Evolutionary conservation across 1,140 invertebrate species (phyloP).

Genomic region (Nephila pilipes): DNA sequence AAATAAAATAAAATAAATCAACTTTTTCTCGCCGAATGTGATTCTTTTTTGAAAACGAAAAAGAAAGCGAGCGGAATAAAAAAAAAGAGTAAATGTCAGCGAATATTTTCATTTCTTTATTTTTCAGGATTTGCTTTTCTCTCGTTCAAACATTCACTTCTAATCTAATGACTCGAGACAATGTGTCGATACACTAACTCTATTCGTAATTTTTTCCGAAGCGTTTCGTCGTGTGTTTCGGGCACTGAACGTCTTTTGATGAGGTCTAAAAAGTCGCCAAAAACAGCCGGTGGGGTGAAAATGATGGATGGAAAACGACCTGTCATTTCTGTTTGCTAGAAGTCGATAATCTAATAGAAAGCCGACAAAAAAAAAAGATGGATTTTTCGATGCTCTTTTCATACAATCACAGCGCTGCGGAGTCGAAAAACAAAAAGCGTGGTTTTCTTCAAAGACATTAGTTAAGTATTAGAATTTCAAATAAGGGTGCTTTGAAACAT

Average conservation of each 20-base stretch:
- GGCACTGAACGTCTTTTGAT: conserved; percentile 64
- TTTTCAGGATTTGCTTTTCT: conserved; percentile 11
- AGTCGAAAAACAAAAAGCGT: conserved; percentile 7
- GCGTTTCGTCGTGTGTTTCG: conserved; percentile 12
- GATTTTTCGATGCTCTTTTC: neutral
- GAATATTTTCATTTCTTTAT: neutral
- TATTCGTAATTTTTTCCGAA: conserved; percentile 59
- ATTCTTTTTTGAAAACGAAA: neutral
- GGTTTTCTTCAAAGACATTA: conserved; percentile 26
- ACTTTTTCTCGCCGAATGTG: conserved; percentile 1
- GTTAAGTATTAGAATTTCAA: conserved; percentile 66
- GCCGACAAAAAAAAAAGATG: neutral
- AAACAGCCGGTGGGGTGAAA: conserved; percentile 58
- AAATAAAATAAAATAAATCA: conserved; percentile 31
- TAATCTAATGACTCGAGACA: conserved; percentile 65
- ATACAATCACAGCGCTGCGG: neutral
- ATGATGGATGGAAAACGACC: conserved; percentile 67
- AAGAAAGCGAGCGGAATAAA: neutral
- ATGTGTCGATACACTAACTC: conserved; percentile 50
- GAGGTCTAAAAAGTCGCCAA: conserved; percentile 66
- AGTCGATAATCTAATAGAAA: conserved; percentile 72
- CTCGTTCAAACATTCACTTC: conserved; percentile 14
- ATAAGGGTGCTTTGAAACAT: conserved; percentile 61
- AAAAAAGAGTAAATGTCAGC: neutral
- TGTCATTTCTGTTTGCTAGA: conserved; percentile 42